These are phyloP conservation scores for Xenopus petersii DNA, from an alignment of 2,797 vertebrate species.

Conservation along the genomic window DNA sequence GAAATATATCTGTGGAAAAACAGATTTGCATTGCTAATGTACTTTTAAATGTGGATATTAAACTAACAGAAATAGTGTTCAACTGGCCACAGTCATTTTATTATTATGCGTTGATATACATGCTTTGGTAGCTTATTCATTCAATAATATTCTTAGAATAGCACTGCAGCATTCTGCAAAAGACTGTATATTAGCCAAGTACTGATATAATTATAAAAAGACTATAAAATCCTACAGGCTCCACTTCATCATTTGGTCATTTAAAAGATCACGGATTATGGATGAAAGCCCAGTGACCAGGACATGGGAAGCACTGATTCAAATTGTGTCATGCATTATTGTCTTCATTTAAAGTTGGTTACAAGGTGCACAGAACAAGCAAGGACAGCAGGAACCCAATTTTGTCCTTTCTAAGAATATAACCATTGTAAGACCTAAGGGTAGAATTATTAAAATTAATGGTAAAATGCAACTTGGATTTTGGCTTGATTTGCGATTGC, in stretches of 20 bases:
- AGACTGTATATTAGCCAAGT: constrained; percentile 28
- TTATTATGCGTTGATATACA: constrained; percentile 20
- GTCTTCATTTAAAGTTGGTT: constrained; percentile 28
- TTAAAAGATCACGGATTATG: constrained; percentile 42
- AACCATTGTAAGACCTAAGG: no score
- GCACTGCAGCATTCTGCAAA: constrained; percentile 19
- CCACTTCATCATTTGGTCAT: constrained; percentile 44
- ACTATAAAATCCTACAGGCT: constrained; percentile 25
- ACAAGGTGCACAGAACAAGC: not conserved
- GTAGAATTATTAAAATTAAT: no score
- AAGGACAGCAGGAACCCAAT: no score
- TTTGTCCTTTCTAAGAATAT: no score
- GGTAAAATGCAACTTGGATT: no score
- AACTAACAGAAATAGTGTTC: constrained; percentile 6
- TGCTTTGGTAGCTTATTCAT: constrained; percentile 9
- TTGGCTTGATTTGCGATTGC: no score
- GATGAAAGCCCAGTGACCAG: constrained; percentile 31
- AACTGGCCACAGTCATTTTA: constrained; percentile 6
- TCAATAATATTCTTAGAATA: constrained; percentile 28
- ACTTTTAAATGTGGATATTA: constrained; percentile 7
- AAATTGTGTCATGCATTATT: constrained; percentile 34
- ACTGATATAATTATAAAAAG: constrained; percentile 41
- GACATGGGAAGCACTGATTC: constrained; percentile 35
- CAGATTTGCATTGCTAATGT: constrained; percentile 5
- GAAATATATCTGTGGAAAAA: constrained; percentile 1